Base-by-base conservation (phyloP, 2,888 invertebrate genomes). In the Macrosiphum euphorbiae region DNA sequence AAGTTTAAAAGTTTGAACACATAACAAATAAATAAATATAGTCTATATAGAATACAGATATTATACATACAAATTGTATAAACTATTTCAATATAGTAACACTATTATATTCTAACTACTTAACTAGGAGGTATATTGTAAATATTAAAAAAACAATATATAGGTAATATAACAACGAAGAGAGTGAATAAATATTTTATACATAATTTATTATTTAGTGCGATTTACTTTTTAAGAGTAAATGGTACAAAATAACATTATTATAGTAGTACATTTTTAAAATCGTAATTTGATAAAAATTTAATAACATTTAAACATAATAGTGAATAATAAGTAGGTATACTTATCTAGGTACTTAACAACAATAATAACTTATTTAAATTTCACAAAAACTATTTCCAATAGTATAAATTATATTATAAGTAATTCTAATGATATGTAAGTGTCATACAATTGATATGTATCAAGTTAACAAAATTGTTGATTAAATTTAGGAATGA, bases 291-390 rank as follows among this genome's bases (percentile, higher is more conserved):
- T 26, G 11, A 78, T 90, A 90, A 26, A 78, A 67, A 87, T 67
- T 87, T 88, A 50, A 92, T 67, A 92, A 92, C 87, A 88, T 52
- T 67, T 87, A 88, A 88, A 88, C 44, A 50, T 67, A 92, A 92
- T 87, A 87, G 26, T 67, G 50, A 61, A 92, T 35, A 91, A 91
- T 44, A 58, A 10, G n/a, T 44, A 58, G 5, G n/a, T 84, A 44
- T 84, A 84, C n/a, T 52, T 16, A 84, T 16, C n/a, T 87, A 47
- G 47, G 47, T 47, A 91, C 7, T 35, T 92, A 61, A 67, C 67
- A 92, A 92, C 41, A 84, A 86, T 41, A n/a, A 47, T 91, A 52
- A 52, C 24, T 58, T 85, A 35, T 58, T 11, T 91, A 16, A 26
- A 28, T 41, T 91, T 52, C 5, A 91, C 58, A 91, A 91, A 47